Conservation (phyloP, 2,888 invertebrate species). For the Ornithoptera priamus region DNA sequence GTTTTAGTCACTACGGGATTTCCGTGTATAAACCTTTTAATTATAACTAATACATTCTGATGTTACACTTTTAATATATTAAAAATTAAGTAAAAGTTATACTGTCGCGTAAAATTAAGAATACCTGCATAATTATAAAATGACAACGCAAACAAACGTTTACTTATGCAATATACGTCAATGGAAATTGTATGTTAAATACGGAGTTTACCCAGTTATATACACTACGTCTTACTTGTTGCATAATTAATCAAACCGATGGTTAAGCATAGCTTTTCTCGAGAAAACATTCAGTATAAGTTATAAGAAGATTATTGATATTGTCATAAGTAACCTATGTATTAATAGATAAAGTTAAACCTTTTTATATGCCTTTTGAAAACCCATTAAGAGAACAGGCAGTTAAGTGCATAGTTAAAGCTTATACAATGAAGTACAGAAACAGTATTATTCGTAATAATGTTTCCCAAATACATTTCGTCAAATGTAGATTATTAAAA, state of each 20-base stretch:
- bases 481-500: too few species aligned
- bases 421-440: too few species aligned
- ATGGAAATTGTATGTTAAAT: background rate
- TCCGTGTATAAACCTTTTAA: conserved; percentile 9
- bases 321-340: too few species aligned
- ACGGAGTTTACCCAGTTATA: background rate
- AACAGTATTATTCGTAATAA: too few species aligned
- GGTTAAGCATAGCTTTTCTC: background rate
- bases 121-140: background rate
- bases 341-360: too few species aligned
- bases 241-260: background rate
- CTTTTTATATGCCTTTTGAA: too few species aligned
- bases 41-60: background rate
- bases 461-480: too few species aligned
- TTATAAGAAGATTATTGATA: too few species aligned
- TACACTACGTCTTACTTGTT: background rate
- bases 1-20: conserved; percentile 6
- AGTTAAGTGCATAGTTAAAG: too few species aligned
- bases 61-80: background rate
- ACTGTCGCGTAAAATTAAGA: background rate
- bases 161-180: background rate
- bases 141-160: background rate
- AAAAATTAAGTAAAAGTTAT: background rate
- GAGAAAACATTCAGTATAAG: background rate
- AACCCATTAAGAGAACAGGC: too few species aligned